Base-by-base conservation (phyloP, 2,797 vertebrate genomes). In the Takifugu rubripes region DNA sequence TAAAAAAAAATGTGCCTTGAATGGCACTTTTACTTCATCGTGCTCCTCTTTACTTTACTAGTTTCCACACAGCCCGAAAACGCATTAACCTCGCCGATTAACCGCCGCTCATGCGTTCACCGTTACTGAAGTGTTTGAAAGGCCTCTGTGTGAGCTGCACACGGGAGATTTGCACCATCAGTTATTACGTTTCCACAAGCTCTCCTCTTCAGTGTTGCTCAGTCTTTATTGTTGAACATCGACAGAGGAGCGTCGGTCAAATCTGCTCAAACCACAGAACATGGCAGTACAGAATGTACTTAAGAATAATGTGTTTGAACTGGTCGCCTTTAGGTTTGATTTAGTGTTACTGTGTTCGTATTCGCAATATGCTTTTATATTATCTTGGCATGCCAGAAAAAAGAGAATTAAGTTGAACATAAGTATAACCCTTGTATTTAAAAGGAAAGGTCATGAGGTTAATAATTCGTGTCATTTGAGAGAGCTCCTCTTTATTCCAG, bases 151-250 rank as follows among this genome's bases (percentile, higher is more conserved):
- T 44, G 16, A n/a, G 16, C 44, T 5, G 16, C 6, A 2, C 8
- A n/a, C 16, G 16, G 25, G n/a, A 62, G 45, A 47, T 64, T 54
- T 36, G 14, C 67, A 56, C 54, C 63, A 77, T 68, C 36, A 66
- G 56, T 25, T 70, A 66, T 70, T 66, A 21, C 47, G 68, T 77
- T 66, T 74, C 79, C 68, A 62, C 61, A 70, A 54, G 52, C 57
- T 74, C 64, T 66, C 60, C 54, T 65, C 65, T 69, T 76, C 68
- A 74, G 67, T 63, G 66, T 70, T 67, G 62, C 68, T 79, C 66
- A 54, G 71, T 60, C 66, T 58, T 52, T 26, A 59, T 72, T 47
- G 68, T 72, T 45, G 68, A 67, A 67, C 81, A 72, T 82, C 72
- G 68, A 81, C 72, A 52, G 57, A 71, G 59, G 49, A 66, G 47